Conservation (phyloP, 2,888 invertebrate genomes). For the Amblyjoppa fuscipennis region DNA sequence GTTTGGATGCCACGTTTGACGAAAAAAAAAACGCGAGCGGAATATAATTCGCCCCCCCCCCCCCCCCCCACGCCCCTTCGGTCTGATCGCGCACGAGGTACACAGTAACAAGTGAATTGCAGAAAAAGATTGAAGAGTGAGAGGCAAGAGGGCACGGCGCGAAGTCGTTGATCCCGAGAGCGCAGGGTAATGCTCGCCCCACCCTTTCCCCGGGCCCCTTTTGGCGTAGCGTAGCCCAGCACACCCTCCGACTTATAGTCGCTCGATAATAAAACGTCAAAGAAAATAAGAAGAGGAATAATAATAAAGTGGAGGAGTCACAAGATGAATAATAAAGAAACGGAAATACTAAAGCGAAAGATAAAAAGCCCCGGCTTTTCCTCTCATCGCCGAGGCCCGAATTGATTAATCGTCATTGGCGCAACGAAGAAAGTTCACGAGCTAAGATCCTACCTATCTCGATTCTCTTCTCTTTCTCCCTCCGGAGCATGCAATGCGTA, state of each 20-base stretch:
- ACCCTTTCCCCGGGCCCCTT: constrained; percentile 17
- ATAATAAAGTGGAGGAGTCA: neutral
- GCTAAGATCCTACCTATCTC: neutral
- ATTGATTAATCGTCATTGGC: constrained; percentile 56
- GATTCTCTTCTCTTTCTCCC: neutral
- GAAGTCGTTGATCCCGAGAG: constrained; percentile 62
- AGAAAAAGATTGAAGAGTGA: constrained; percentile 30
- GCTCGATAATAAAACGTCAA: constrained; percentile 5
- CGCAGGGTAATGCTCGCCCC: constrained; percentile 30
- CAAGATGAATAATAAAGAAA: constrained; percentile 8
- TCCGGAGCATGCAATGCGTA: neutral
- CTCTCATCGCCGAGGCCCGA: constrained; percentile 23
- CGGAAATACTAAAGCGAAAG: neutral
- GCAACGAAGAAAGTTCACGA: constrained; percentile 44
- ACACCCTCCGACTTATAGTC: constrained; percentile 28
- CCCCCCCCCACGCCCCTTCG: neutral
- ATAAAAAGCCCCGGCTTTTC: constrained; percentile 30
- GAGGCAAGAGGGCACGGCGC: constrained; percentile 17
- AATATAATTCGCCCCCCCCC: constrained; percentile 45
- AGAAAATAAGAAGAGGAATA: neutral
- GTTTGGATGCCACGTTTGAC: neutral
- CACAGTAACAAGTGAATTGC: constrained; percentile 42
- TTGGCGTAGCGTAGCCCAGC: neutral
- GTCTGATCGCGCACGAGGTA: neutral
- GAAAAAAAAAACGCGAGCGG: constrained; percentile 38